Evolutionary conservation across 2,113 vertebrate species (phyloP).

Genomic region (Baryphthengus martii): DNA sequence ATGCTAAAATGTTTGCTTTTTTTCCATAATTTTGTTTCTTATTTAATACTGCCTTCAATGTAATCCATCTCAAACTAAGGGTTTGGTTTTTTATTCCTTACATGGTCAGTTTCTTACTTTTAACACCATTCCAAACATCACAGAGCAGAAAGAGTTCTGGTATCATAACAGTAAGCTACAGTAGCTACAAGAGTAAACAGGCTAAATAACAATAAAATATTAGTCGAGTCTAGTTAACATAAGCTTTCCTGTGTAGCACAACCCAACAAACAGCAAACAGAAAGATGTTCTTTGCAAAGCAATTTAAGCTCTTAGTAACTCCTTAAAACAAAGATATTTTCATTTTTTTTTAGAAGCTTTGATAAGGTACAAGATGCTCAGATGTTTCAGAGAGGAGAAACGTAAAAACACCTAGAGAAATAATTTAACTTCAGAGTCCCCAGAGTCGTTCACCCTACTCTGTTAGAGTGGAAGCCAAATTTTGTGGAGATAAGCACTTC

Average conservation of each 20-base stretch:
- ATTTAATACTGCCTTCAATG: background rate
- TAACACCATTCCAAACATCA: background rate
- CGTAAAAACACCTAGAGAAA: background rate
- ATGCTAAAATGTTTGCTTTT: background rate
- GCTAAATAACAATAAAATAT: background rate
- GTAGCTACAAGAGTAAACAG: background rate
- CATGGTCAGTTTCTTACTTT: background rate
- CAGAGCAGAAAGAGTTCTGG: background rate
- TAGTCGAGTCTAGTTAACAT: background rate
- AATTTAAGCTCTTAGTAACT: background rate
- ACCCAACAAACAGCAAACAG: background rate
- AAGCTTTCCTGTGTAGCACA: background rate
- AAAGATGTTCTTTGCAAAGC: background rate
- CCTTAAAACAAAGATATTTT: background rate
- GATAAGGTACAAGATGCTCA: background rate
- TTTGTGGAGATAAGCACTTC: slow-evolving; percentile 44
- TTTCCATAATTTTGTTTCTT: background rate
- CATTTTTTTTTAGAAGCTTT: background rate
- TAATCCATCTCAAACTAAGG: background rate
- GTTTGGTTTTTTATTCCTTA: background rate
- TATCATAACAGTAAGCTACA: background rate
- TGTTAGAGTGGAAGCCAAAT: background rate
- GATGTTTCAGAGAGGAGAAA: background rate
- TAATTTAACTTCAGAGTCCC: background rate
- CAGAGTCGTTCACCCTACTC: background rate